These are phyloP conservation scores for Belonocnema kinseyi DNA, from an alignment of 1,140 invertebrate genomes.

Conservation along the genomic window DNA sequence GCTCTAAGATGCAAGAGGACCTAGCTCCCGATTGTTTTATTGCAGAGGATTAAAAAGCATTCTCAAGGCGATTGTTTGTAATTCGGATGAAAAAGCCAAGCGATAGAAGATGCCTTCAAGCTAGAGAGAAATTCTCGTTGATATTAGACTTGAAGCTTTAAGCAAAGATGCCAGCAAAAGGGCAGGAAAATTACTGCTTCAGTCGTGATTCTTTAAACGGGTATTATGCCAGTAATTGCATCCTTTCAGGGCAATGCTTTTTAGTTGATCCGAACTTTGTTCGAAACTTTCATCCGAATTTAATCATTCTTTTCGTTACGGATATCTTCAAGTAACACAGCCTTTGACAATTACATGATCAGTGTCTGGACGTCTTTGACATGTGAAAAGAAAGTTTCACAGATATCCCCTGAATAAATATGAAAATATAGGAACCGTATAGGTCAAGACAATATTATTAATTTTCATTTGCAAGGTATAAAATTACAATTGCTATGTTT, in stretches of 20 bases:
- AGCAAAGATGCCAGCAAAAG: not conserved
- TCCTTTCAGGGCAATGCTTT: not conserved
- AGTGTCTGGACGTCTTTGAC: too few relatives aligned
- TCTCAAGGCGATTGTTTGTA: slow-evolving; percentile 53
- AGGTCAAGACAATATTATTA: too few relatives aligned
- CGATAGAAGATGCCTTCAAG: slow-evolving; percentile 40
- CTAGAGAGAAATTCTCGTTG: slow-evolving; percentile 4
- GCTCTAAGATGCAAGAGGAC: slow-evolving; percentile 8
- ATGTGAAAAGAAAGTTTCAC: too few relatives aligned
- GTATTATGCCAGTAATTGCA: slow-evolving; percentile 20
- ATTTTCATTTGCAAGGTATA: too few relatives aligned
- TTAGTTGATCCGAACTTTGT: not conserved
- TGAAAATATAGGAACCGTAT: too few relatives aligned
- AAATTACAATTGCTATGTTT: too few relatives aligned
- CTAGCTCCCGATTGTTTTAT: slow-evolving; percentile 51
- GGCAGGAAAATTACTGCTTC: slow-evolving; percentile 25
- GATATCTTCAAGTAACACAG: too few relatives aligned
- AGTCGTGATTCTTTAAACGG: slow-evolving; percentile 11
- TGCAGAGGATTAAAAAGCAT: slow-evolving; percentile 56
- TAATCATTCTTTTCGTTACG: not conserved
- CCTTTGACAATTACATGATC: too few relatives aligned
- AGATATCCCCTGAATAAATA: too few relatives aligned
- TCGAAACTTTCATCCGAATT: not conserved
- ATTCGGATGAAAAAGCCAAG: slow-evolving; percentile 43
- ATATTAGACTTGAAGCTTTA: slow-evolving; percentile 4